Base-by-base conservation (phyloP, 2,113 vertebrate species). In the Phodopus roborovskii region DNA sequence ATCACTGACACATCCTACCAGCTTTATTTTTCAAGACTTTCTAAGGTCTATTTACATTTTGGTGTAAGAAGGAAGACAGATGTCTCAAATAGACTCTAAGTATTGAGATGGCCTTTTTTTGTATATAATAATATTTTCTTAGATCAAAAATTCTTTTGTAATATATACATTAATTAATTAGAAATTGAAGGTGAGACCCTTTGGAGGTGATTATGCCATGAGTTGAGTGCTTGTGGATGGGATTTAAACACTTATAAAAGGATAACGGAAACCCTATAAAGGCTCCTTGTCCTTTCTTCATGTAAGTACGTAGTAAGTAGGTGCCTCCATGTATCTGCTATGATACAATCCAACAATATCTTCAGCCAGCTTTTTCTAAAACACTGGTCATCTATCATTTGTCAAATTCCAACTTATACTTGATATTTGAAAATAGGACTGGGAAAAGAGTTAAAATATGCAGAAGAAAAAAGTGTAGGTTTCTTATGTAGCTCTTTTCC, bases 351-450 rank as follows among this genome's bases (percentile, higher is more conserved):
- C 50, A 16, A 8, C 16, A 48, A 17, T 22, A 85, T 9, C 9
- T 90, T 89, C 33, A 62, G 33, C 7, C 2, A 48, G 28, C 4
- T 33, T 26, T 84, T 19, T 30, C 3, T 45, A 22, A 20, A 20
- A 66, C 17, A 48, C 26, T 30, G 4, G 15, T 66, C 19, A 45
- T 33, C 1, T 79, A 0, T 2, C 13, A 28, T 36, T 64, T 66
- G 12, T 15, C 12, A 85, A 48, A 95, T 85, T 73, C 92, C 16
- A 97, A 4, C 93, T 48, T 91, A 39, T 95, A 17, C 86, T 0
- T 95, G 73, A 97, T 97, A 96, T 66, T 83, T 77, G 62, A 91
- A 97, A 97, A 81, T 4, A 82, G 45, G 2, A 53, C n/a, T 7
- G 28, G 30, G 87, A 94, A 97, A 56, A 94, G n/a, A 82, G 2